Conservation (phyloP, 2,888 invertebrate species). For the Lasioglossum vierecki region DNA sequence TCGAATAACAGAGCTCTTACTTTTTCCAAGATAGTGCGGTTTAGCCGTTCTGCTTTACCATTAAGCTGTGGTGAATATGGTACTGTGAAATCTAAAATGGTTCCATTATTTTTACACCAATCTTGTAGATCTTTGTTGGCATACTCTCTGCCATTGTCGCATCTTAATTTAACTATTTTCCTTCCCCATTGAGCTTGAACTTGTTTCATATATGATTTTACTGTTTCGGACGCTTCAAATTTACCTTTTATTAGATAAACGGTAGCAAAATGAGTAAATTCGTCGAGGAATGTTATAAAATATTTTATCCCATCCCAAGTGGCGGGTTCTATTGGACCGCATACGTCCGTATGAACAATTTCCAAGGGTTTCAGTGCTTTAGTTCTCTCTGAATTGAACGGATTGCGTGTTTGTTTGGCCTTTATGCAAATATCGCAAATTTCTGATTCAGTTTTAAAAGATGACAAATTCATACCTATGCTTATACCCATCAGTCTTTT, state of each 20-base stretch:
- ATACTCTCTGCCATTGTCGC: constrained; percentile 28
- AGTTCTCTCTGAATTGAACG: too few species aligned
- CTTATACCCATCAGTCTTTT: not conserved
- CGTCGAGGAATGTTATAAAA: too few species aligned
- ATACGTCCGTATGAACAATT: too few species aligned
- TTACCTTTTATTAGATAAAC: not conserved
- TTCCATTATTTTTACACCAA: constrained; percentile 31
- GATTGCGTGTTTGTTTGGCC: too few species aligned
- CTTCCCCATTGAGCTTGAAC: constrained; percentile 37
- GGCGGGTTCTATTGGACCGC: too few species aligned
- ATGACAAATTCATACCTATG: not conserved
- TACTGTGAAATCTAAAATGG: constrained; percentile 1
- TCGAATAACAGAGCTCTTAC: constrained; percentile 12
- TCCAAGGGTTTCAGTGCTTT: too few species aligned
- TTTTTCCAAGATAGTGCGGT: constrained; percentile 26
- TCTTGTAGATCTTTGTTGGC: not conserved
- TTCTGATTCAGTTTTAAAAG: too few species aligned
- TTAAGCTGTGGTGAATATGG: constrained; percentile 31
- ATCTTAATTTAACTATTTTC: constrained; percentile 56
- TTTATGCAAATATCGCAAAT: too few species aligned
- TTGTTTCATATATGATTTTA: constrained; percentile 53
- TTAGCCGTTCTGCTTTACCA: constrained; percentile 42
- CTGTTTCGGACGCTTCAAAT: not conserved
- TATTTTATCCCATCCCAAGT: too few species aligned
- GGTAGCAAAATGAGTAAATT: too few species aligned